Percentiles rank a stretch among this genome's conserved stretches.
Conservation (phyloP, 2,797 vertebrate genomes). For the Sphenodon punctatus region DNA sequence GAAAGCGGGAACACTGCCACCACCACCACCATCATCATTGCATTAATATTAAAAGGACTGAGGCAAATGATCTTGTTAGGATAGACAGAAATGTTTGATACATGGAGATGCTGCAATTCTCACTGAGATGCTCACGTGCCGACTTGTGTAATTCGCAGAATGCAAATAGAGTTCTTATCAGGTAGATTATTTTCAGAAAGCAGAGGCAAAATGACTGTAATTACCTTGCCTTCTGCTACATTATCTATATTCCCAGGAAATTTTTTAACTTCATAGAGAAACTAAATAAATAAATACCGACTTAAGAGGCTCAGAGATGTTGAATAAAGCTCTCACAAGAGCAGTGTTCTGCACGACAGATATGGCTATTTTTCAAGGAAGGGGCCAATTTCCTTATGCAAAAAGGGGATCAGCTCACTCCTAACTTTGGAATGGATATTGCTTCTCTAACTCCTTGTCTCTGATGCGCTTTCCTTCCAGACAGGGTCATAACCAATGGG, state of each 20-base stretch:
- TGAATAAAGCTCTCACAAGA: constrained; percentile 24
- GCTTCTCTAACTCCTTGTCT: too few species aligned
- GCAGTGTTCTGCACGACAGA: constrained; percentile 25
- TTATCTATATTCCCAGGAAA: constrained; percentile 64
- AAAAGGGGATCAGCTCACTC: too few species aligned
- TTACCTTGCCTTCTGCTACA: constrained; percentile 53
- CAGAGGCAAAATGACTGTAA: constrained; percentile 52
- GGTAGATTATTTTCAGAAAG: constrained; percentile 62
- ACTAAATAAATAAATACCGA: constrained; percentile 67
- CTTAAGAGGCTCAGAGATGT: constrained; percentile 40
- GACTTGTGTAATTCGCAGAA: constrained; percentile 47
- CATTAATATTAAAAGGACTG: not conserved
- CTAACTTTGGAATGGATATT: too few species aligned
- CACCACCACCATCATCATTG: not conserved
- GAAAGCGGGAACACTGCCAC: not conserved
- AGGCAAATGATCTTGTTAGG: not conserved
- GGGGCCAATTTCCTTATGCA: too few species aligned
- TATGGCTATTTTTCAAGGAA: too few species aligned
- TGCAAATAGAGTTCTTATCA: constrained; percentile 52
- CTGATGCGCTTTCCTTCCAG: too few species aligned
- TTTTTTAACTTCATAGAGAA: constrained; percentile 41
- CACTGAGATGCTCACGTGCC: constrained; percentile 4
- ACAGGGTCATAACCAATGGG: too few species aligned
- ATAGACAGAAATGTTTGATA: not conserved
- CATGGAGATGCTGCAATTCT: not conserved